These are phyloP conservation scores for Zophobas atratus DNA, from an alignment of 1,140 invertebrate genomes.

Conservation along the genomic window DNA sequence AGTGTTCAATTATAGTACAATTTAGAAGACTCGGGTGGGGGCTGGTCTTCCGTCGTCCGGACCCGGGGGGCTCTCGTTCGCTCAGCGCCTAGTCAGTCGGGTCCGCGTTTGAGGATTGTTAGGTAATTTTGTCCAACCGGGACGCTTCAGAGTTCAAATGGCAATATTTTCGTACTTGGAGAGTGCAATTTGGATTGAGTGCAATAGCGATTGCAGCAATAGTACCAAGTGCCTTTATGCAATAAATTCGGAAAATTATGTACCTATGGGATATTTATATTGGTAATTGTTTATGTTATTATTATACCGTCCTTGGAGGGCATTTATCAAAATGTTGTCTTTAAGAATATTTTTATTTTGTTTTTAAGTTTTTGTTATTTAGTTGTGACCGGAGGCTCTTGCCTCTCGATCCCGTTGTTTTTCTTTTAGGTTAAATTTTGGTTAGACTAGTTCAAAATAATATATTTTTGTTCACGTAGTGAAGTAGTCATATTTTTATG, in stretches of 20 bases:
- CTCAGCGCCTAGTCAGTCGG: too few species aligned
- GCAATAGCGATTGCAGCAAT: conserved; percentile 38
- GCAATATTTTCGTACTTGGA: conserved; percentile 31
- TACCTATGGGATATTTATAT: conserved; percentile 48
- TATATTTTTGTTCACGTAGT: conserved; percentile 45
- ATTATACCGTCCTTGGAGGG: conserved; percentile 46
- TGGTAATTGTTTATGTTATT: conserved; percentile 49
- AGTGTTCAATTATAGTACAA: conserved; percentile 40
- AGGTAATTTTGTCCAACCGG: conserved; percentile 25
- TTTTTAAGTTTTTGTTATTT: conserved; percentile 40
- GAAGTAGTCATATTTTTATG: conserved; percentile 47
- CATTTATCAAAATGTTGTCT: conserved; percentile 45
- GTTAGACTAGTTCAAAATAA: conserved; percentile 32
- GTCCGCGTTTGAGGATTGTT: conserved; percentile 2
- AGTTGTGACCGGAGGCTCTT: conserved; percentile 7
- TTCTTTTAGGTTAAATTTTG: conserved; percentile 26
- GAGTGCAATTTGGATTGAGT: conserved; percentile 13
- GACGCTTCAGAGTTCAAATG: background rate
- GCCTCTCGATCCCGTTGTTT: conserved; percentile 16
- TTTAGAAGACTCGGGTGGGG: conserved; percentile 29
- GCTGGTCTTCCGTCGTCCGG: conserved; percentile 18
- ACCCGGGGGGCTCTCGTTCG: background rate
- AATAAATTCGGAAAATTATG: conserved; percentile 46
- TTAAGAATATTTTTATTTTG: conserved; percentile 43
- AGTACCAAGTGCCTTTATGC: conserved; percentile 45